A percentile compares a stretch with the other conserved stretches of the same genome.
Conservation (phyloP, 2,888 invertebrate genomes). For the Scaptomyza cyrtandrae region DNA sequence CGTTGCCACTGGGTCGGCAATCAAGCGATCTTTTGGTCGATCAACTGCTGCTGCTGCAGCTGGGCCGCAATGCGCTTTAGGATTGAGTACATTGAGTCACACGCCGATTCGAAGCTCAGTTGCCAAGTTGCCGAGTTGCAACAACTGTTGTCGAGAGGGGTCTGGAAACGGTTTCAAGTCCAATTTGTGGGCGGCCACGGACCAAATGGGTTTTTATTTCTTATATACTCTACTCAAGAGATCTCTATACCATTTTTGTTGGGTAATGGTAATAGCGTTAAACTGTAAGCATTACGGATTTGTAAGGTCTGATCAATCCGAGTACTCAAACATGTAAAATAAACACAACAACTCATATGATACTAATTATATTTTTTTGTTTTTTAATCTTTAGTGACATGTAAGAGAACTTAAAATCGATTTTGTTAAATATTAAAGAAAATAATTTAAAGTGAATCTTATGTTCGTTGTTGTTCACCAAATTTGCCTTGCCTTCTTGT, state of each 20-base stretch:
- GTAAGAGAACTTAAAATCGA: too few relatives aligned
- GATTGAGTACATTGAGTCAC: constrained; percentile 71
- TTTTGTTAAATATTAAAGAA: too few relatives aligned
- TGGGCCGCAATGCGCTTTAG: constrained; percentile 36
- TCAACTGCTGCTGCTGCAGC: constrained; percentile 71
- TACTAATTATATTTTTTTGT: too few relatives aligned
- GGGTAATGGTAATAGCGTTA: too few relatives aligned
- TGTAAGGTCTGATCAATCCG: too few relatives aligned
- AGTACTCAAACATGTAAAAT: too few relatives aligned
- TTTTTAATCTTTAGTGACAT: too few relatives aligned
- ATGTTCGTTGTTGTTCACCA: neutral
- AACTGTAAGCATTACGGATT: too few relatives aligned
- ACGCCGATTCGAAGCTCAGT: constrained; percentile 22
- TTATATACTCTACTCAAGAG: constrained; percentile 33
- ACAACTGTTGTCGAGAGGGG: constrained; percentile 49
- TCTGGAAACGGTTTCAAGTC: constrained; percentile 44
- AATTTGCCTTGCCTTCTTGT: constrained; percentile 9
- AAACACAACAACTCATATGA: neutral
- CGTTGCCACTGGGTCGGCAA: constrained; percentile 63
- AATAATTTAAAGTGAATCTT: constrained; percentile 14
- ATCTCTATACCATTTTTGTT: neutral
- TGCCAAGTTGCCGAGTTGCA: constrained; percentile 30
- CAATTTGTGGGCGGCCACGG: constrained; percentile 74
- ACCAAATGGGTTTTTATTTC: constrained; percentile 64
- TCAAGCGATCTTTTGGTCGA: constrained; percentile 68